phyloP scores from a whole-genome alignment of 2,888 invertebrate species.

The Ophioninae sp. region DNA sequence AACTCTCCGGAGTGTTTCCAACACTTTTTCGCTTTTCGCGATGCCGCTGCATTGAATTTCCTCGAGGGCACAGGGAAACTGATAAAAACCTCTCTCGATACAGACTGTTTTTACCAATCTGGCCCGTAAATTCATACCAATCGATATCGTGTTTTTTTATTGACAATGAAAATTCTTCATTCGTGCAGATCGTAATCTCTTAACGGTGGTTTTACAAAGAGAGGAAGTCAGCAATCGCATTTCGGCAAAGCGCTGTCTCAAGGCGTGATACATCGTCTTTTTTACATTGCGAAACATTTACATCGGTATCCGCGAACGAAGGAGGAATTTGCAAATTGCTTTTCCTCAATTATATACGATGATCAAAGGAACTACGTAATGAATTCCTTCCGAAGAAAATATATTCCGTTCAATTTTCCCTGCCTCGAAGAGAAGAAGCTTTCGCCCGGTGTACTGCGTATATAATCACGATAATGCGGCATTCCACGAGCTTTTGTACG shows the following conservation, averaged over 20 bases:
- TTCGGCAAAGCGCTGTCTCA: background rate
- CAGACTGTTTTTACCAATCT: background rate
- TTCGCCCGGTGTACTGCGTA: background rate
- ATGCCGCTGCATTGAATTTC: background rate
- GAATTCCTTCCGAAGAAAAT: background rate
- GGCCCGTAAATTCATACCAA: background rate
- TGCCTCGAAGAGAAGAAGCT: background rate
- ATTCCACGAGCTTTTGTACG: background rate
- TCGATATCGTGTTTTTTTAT: background rate
- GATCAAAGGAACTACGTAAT: background rate
- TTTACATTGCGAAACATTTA: background rate
- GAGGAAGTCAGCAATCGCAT: background rate
- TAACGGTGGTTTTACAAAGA: background rate
- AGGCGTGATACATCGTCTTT: background rate
- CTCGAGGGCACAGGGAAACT: background rate
- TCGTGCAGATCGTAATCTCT: background rate
- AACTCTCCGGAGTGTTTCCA: background rate
- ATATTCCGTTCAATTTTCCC: background rate
- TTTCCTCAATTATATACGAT: background rate
- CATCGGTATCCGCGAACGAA: background rate
- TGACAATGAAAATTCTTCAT: background rate
- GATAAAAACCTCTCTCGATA: background rate
- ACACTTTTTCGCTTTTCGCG: no score
- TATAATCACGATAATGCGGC: background rate
- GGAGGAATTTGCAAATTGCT: conserved; percentile 6